Evolutionary conservation across 2,113 vertebrate species (phyloP), one percentile per base, ranked within the genome.

Genomic region (Thalassarche chlororhynchos): DNA sequence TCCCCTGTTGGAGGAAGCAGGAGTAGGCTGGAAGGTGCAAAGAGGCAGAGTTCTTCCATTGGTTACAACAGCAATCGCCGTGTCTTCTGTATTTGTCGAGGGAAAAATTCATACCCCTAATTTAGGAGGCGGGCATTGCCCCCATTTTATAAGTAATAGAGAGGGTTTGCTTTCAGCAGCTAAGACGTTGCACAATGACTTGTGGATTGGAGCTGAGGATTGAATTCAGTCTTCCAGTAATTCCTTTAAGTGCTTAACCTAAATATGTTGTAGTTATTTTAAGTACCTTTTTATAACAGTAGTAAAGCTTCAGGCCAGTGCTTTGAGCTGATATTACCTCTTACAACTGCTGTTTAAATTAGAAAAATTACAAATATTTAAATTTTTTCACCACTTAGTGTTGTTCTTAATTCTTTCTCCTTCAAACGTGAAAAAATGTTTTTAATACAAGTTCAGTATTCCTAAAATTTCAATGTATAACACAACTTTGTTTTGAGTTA

Each of bases 241-340:
- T 94, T 97, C 94, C 66, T 97, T 96, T 96, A 96, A 96, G 94
- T 94, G 64, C 89, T 97, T 97, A 96, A 96, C 96, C 94, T 96
- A 85, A 95, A 96, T 97, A 93, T 93, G 87, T 93, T 96, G 94
- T 93, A 91, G 84, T 96, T 94, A 97, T 94, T 94, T 94, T 94
- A 97, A 96, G 93, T 91, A 91, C 84, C 87, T 94, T 94, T 94
- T 95, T 91, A 78, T 94, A 97, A 95, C 81, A 87, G 87, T 94
- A 90, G 82, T 93, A 95, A 94, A 96, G 89, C 89, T 96, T 93
- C 46, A 88, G 93, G 62, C 70, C 76, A 89, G 38, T 87, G 75
- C 89, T 83, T 87, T 77, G 49, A 69, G 78, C 46, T 93, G 89
- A 74, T 89, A 72, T 1, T 87, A 58, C 75, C 52, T 72, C 49